These are phyloP conservation scores for Orussus abietinus DNA, from an alignment of 1,140 invertebrate genomes.

Conservation along the genomic window DNA sequence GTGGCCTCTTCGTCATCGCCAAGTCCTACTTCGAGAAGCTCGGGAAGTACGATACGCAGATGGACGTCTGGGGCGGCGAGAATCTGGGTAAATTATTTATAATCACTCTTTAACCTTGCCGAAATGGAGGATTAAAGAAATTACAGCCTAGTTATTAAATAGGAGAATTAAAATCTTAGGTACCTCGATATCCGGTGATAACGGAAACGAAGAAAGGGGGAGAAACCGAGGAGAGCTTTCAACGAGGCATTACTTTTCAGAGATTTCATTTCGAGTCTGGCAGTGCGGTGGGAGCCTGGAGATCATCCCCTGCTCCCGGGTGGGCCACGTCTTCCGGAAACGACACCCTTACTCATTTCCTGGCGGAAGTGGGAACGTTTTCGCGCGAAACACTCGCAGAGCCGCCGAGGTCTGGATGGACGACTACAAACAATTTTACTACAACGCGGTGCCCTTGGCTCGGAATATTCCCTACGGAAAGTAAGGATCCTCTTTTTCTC, in stretches of 20 bases:
- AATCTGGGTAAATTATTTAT: slow-evolving; percentile 71
- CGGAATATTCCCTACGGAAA: slow-evolving; percentile 85
- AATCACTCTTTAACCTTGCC: too few relatives aligned
- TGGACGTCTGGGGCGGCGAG: slow-evolving; percentile 95
- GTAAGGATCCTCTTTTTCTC: slow-evolving; percentile 57
- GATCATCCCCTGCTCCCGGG: slow-evolving; percentile 90
- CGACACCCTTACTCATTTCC: slow-evolving; percentile 94
- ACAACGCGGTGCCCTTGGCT: slow-evolving; percentile 79
- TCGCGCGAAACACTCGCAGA: slow-evolving; percentile 80
- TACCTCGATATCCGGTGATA: too few relatives aligned
- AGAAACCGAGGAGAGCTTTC: too few relatives aligned
- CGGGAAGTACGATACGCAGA: slow-evolving; percentile 94
- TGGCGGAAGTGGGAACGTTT: slow-evolving; percentile 86
- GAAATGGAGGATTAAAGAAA: too few relatives aligned
- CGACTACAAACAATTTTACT: slow-evolving; percentile 90
- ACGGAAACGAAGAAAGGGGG: too few relatives aligned
- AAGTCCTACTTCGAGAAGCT: slow-evolving; percentile 89
- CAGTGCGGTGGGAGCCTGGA: slow-evolving; percentile 93
- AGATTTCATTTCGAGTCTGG: slow-evolving; percentile 83
- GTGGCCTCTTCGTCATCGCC: slow-evolving; percentile 92
- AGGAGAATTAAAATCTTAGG: too few relatives aligned
- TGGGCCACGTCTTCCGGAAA: slow-evolving; percentile 90
- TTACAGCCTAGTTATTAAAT: too few relatives aligned
- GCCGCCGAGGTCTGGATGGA: slow-evolving; percentile 97
- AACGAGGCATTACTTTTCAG: slow-evolving; percentile 44